Evolutionary conservation across 2,113 vertebrate genomes (phyloP), one percentile per base, ranked within the genome.

Genomic region (Percopsis transmontana): DNA sequence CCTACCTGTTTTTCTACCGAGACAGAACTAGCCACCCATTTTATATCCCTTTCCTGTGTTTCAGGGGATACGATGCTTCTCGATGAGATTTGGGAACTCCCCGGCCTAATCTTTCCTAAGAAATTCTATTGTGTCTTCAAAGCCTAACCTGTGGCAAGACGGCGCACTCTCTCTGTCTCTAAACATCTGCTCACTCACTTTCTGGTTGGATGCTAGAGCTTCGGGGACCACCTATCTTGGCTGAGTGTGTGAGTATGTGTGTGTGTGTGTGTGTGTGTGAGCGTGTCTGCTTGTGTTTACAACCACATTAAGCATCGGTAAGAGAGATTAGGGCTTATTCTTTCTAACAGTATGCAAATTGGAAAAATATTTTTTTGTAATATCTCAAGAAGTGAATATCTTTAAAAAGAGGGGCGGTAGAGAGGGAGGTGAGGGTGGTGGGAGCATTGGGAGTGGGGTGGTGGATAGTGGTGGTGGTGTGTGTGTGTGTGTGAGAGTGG

Each of bases 121-220:
- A 58, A 71, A 83, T 81, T 74, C 68, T n/a, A 59, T 64, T 74
- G 80, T 58, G 58, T 83, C 81, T 67, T 74, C 81, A 65, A 51
- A 48, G 60, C 79, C n/a, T 20, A 83, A 62, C 68, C 52, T 10
- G 18, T 58, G 65, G 85, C 72, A 77, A 81, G 83, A 53, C 64
- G 16, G 74, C 68, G 71, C 76, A 77, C 27, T 8, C 48, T 51
- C 79, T 79, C 73, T 58, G 64, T 66, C 77, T 74, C 79, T 12
- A 24, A 88, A 87, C 87, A 89, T 90, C 89, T 91, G 90, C 72
- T 88, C 56, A 16, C 67, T 63, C 40, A 55, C 14, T 66, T 62
- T 21, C 55, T 41, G 27, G 24, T 24, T 8, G 62, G 64, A 74
- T 70, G 71, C 77, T 69, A 76, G 62, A 41, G 51, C 68, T 57